Percentiles rank a stretch among this genome's conserved stretches.
Evolutionary conservation across 2,888 invertebrate species (phyloP).

Genomic region (Platerodrilus igneus): DNA sequence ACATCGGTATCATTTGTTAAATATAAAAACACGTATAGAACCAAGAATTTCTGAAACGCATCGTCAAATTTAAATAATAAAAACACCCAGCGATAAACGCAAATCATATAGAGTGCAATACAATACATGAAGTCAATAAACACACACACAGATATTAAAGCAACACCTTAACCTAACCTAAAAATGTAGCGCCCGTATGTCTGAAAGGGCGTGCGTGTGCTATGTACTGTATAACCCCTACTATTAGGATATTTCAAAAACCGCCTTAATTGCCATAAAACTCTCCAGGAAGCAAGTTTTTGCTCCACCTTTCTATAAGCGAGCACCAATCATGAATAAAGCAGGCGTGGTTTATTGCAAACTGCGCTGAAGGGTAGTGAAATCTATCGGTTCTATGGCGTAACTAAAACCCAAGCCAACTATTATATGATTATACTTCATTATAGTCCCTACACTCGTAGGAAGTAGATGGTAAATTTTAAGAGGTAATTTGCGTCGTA

Average conservation of each 20-base stretch:
- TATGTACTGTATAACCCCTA: slow-evolving; percentile 7
- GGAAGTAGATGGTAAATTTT: slow-evolving; percentile 49
- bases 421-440: slow-evolving; percentile 53
- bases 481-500: slow-evolving; percentile 47
- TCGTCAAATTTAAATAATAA: too few relatives aligned
- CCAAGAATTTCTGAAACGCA: too few relatives aligned
- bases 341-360: slow-evolving; percentile 31
- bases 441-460: slow-evolving; percentile 51
- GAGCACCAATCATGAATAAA: slow-evolving; percentile 34
- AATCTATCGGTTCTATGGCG: slow-evolving; percentile 43
- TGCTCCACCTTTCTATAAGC: slow-evolving; percentile 25
- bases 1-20: too few relatives aligned
- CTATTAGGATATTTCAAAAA: slow-evolving; percentile 13
- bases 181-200: slow-evolving; percentile 47
- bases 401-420: slow-evolving; percentile 46
- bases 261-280: slow-evolving; percentile 31
- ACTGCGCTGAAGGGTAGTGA: slow-evolving; percentile 45
- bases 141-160: slow-evolving; percentile 24
- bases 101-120: neutral
- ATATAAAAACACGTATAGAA: too few relatives aligned
- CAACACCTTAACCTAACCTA: slow-evolving; percentile 43
- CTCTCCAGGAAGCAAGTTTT: slow-evolving; percentile 36
- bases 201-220: slow-evolving; percentile 40
- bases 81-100: neutral
- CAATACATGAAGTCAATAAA: neutral